A percentile compares a stretch with the other conserved stretches of the same genome.
Conservation (phyloP, 2,113 vertebrate genomes). For the Rhea pennata region DNA sequence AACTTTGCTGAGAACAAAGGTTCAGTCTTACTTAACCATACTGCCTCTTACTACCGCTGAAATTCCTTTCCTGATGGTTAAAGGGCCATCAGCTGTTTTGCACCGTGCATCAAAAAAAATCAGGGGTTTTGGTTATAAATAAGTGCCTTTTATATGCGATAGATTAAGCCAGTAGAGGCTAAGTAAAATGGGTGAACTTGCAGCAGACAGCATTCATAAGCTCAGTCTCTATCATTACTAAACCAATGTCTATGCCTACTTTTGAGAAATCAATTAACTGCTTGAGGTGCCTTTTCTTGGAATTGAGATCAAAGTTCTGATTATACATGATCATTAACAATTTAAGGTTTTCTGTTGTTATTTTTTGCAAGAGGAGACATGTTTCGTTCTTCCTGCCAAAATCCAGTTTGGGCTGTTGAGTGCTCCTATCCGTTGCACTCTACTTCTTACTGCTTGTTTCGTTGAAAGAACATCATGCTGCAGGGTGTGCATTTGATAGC, state of each 20-base stretch:
- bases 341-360: neutral
- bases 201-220: neutral
- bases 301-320: conserved; percentile 15
- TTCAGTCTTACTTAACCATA: neutral
- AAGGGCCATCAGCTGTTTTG: neutral
- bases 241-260: neutral
- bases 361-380: neutral
- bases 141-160: neutral
- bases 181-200: neutral
- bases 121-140: neutral
- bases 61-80: neutral
- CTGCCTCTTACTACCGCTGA: neutral
- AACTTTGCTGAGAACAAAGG: neutral
- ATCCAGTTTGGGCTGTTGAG: neutral
- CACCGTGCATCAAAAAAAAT: neutral
- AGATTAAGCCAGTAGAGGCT: neutral
- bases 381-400: conserved; percentile 10
- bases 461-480: conserved; percentile 1
- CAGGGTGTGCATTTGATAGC: conserved; percentile 1
- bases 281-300: neutral
- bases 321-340: neutral
- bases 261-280: neutral
- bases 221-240: neutral
- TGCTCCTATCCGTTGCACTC: neutral
- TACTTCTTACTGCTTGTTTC: neutral